These are phyloP conservation scores for Lissocephala sabroskyi DNA, from an alignment of 2,888 invertebrate species.

Conservation along the genomic window DNA sequence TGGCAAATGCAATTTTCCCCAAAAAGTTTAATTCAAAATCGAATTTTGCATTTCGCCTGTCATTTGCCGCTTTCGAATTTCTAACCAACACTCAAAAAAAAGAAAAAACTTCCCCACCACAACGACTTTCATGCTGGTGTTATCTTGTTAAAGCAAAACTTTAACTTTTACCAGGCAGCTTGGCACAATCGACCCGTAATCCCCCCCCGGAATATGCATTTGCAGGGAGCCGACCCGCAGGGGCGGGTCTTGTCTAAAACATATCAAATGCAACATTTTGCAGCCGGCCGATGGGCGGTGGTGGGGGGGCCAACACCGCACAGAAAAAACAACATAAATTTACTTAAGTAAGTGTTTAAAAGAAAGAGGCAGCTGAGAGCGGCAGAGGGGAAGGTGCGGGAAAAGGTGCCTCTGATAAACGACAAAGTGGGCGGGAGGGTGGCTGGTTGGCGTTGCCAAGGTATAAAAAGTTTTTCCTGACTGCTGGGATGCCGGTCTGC, in stretches of 20 bases:
- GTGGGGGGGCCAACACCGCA: conserved; percentile 2
- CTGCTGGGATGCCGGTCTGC: neutral
- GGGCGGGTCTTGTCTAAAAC: conserved; percentile 41
- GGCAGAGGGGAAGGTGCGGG: conserved; percentile 12
- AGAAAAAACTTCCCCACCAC: too few relatives aligned
- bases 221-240: too few relatives aligned
- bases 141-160: conserved; percentile 62
- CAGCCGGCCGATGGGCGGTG: conserved; percentile 50
- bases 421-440: conserved; percentile 16
- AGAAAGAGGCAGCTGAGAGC: conserved; percentile 42
- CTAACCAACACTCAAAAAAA: too few relatives aligned
- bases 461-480: conserved; percentile 13
- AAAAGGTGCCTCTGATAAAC: conserved; percentile 36
- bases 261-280: conserved; percentile 58
- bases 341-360: conserved; percentile 65
- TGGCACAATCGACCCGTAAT: conserved; percentile 24
- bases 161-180: conserved; percentile 54
- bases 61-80: neutral
- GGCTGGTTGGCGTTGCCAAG: conserved; percentile 14
- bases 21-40: too few relatives aligned
- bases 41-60: too few relatives aligned
- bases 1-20: too few relatives aligned
- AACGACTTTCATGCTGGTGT: conserved; percentile 60
- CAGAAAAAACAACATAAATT: conserved; percentile 60
- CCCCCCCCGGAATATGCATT: too few relatives aligned